Conservation (phyloP, 1,140 invertebrate species). For the Plectus sambesii region DNA sequence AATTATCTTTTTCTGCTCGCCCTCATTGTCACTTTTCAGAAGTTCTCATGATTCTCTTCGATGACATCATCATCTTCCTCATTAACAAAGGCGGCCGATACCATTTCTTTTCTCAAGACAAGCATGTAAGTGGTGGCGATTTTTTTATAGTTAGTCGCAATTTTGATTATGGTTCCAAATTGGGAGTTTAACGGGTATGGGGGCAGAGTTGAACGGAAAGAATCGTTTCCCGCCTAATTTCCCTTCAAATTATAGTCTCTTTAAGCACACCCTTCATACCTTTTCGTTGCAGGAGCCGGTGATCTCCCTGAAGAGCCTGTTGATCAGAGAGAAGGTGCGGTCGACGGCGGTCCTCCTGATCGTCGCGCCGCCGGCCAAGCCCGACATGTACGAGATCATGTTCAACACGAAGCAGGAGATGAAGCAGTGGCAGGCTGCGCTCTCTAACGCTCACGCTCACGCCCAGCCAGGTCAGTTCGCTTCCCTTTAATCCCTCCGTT, state of each 20-base stretch:
- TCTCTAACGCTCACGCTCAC: too few species aligned
- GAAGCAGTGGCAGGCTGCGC: neutral
- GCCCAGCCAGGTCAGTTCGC: too few species aligned
- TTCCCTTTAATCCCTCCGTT: too few species aligned
- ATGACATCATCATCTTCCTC: conserved; percentile 5
- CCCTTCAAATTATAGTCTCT: too few species aligned
- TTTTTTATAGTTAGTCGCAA: too few species aligned
- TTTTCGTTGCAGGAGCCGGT: neutral
- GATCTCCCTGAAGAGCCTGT: neutral
- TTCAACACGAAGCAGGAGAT: conserved; percentile 5
- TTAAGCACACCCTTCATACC: too few species aligned
- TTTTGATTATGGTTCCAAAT: too few species aligned
- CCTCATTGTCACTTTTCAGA: neutral
- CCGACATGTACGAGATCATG: conserved; percentile 4
- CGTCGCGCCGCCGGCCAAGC: neutral
- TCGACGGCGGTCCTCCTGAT: neutral
- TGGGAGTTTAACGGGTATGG: too few species aligned
- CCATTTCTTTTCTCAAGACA: conserved; percentile 1
- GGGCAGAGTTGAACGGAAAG: too few species aligned
- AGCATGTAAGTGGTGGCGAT: conserved; percentile 2
- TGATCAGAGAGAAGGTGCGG: neutral
- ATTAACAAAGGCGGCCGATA: neutral
- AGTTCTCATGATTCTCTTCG: conserved; percentile 6
- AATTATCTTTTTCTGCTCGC: neutral
- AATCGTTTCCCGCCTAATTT: too few species aligned